phyloP scores from a whole-genome alignment of 2,113 vertebrate genomes.

The Arizona elegans region DNA sequence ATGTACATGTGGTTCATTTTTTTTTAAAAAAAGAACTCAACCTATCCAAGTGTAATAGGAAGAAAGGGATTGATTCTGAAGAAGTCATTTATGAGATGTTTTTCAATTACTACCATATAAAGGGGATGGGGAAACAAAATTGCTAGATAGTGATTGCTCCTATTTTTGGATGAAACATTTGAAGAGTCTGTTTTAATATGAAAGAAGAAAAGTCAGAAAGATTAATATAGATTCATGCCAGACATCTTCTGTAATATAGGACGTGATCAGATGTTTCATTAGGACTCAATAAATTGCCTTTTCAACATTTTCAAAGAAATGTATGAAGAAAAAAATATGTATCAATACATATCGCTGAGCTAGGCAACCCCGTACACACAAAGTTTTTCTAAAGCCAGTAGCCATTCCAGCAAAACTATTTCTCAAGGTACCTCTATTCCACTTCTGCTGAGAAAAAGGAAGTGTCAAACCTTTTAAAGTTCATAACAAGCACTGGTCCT shows the following conservation, averaged over 20 bases:
- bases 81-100: not conserved
- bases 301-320: constrained; percentile 14
- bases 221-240: constrained; percentile 3
- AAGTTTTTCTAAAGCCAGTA: not conserved
- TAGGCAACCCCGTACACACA: not conserved
- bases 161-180: constrained; percentile 20
- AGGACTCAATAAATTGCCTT: constrained; percentile 8
- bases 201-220: not conserved
- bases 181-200: not conserved
- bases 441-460: not conserved
- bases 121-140: not conserved
- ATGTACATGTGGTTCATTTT: not conserved
- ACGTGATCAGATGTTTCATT: constrained; percentile 17
- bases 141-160: not conserved
- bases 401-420: not conserved
- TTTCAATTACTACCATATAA: constrained; percentile 10
- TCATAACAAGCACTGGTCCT: not conserved
- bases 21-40: not conserved
- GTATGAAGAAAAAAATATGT: too few relatives aligned
- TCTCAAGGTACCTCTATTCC: not conserved
- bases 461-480: not conserved
- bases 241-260: constrained; percentile 20
- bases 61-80: constrained; percentile 4
- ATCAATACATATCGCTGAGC: not conserved
- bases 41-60: not conserved